Evolutionary conservation across 2,888 invertebrate genomes (phyloP).

Genomic region (Parasteatoda lunata): DNA sequence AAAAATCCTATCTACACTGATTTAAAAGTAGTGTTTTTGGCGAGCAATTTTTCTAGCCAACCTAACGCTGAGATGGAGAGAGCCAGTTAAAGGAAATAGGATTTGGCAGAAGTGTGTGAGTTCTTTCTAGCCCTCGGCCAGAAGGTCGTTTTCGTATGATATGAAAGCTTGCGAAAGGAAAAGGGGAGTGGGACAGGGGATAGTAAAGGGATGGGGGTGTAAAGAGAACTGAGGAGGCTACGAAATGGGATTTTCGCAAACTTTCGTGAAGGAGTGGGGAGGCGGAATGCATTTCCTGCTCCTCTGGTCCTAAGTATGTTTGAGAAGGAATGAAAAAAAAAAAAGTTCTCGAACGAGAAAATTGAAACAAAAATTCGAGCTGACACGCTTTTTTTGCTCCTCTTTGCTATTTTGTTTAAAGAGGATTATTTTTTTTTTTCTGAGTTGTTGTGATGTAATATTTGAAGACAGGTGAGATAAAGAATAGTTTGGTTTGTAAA

Average conservation of each 20-base stretch:
- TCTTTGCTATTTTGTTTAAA: constrained; percentile 9
- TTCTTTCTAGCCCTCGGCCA: background rate
- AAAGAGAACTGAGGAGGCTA: background rate
- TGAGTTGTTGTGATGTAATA: background rate
- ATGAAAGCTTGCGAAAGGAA: constrained; percentile 8
- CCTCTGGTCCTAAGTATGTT: background rate
- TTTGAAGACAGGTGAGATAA: no score
- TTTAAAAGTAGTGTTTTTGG: background rate
- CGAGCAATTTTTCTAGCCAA: background rate
- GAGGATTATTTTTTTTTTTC: background rate
- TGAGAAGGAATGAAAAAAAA: background rate
- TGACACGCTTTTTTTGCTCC: constrained; percentile 7
- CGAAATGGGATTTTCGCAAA: constrained; percentile 30
- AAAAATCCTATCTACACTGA: no score
- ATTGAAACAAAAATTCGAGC: constrained; percentile 48
- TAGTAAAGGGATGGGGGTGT: constrained; percentile 6
- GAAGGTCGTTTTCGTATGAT: background rate
- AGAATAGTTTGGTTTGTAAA: no score
- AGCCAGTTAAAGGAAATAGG: background rate
- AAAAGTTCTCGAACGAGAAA: constrained; percentile 1
- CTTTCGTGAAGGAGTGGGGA: background rate
- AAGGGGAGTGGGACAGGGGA: background rate
- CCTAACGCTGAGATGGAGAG: background rate
- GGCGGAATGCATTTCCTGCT: constrained; percentile 9
- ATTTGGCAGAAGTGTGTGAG: background rate